Base-by-base conservation (phyloP, 2,113 vertebrate species). In the Scomber scombrus region DNA sequence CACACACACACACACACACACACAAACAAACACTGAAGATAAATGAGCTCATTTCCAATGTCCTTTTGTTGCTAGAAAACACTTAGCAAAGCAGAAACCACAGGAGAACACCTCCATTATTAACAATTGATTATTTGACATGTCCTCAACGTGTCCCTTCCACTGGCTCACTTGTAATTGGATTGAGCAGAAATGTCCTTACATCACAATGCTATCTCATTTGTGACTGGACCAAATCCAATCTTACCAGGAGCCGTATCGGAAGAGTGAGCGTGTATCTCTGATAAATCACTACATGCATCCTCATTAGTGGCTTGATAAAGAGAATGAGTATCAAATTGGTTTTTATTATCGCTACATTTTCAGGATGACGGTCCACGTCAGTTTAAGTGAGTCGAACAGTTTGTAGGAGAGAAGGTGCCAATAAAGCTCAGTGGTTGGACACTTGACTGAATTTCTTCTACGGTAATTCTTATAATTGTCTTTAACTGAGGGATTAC, bases 101-200 rank as follows among this genome's bases (percentile, higher is more conserved):
- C 0, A 57, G 31, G 13, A 71, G 54, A 82, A 68, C 75, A 29
- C 13, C n/a, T 63, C 43, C 51, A 57, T 80, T 71, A 76, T 57
- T 71, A 78, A 55, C 43, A 75, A 81, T 54, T 26, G 13, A 80
- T 81, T 46, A n/a, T 71, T 6, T 64, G 68, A 65, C 16, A 23
- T 60, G 79, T 87, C 82, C 77, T 83, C 9, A 70, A 57, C 5
- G 46, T 57, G 71, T 77, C 71, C 78, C 61, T 6, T 76, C 45
- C 29, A 26, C 50, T 23, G 8, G 49, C 15, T 26, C 31, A 0
- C n/a, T 7, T 29, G 13, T 77, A 57, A 76, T 62, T 86, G 65
- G 40, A 84, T 43, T 52, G 57, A 49, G n/a, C 29, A 56, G 77
- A 58, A 58, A 58, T 6, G 23, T 75, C 66, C 45, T 63, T 23